Evolutionary conservation across 2,113 vertebrate genomes (phyloP).

Genomic region (Ochotona curzoniae): DNA sequence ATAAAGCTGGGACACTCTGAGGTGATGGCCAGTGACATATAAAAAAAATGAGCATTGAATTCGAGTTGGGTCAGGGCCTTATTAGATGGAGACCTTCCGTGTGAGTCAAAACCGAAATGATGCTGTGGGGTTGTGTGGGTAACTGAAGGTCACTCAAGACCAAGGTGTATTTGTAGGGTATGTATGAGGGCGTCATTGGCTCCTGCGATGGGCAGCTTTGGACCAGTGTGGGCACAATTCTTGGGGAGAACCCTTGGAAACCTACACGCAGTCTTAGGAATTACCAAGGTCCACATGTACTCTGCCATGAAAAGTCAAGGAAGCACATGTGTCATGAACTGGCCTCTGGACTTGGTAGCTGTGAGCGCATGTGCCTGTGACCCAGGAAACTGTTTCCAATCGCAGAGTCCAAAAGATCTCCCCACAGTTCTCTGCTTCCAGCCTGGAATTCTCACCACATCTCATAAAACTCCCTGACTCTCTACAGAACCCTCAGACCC

Average conservation of each 20-base stretch:
- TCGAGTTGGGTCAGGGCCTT: accelerated
- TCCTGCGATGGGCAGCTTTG: conserved; percentile 9
- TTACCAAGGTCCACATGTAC: accelerated
- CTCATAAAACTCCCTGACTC: neutral
- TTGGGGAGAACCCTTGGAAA: accelerated
- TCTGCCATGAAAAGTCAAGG: neutral
- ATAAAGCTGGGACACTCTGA: accelerated
- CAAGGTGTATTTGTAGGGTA: neutral
- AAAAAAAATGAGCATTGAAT: neutral
- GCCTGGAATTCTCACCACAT: conserved; percentile 23
- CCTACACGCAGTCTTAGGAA: neutral
- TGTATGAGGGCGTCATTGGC: accelerated
- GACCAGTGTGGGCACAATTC: neutral
- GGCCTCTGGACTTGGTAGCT: neutral
- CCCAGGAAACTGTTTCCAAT: neutral
- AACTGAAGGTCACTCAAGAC: too few species aligned
- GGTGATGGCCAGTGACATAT: accelerated
- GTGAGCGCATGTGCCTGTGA: neutral
- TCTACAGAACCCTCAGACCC: neutral
- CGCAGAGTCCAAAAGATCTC: neutral
- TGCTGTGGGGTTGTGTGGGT: accelerated
- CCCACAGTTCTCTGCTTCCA: neutral
- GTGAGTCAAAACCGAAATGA: accelerated
- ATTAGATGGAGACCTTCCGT: accelerated
- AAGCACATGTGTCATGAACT: accelerated